Evolutionary conservation across 2,797 vertebrate species (phyloP).

Genomic region (Myripristis murdjan): DNA sequence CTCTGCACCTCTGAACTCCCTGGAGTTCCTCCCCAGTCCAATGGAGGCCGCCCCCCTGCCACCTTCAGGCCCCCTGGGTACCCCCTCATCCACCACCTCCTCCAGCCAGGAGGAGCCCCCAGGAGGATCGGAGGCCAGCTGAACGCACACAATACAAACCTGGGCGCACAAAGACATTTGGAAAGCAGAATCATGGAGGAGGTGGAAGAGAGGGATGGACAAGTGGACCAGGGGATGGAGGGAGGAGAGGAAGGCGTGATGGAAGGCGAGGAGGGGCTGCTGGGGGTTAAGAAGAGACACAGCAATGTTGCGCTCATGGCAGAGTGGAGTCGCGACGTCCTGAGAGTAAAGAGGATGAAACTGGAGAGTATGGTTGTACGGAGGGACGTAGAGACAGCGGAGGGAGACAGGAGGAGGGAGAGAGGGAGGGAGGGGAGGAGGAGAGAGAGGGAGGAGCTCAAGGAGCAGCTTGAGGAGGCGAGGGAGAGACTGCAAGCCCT

Average conservation of each 20-base stretch:
- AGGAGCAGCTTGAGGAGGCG: slow-evolving; percentile 87
- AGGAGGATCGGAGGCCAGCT: slow-evolving; percentile 70
- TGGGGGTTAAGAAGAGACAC: slow-evolving; percentile 69
- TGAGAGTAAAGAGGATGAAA: slow-evolving; percentile 82
- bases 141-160: slow-evolving; percentile 49
- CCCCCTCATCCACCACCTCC: slow-evolving; percentile 83
- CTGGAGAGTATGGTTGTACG: slow-evolving; percentile 67
- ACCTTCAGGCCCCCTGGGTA: slow-evolving; percentile 75
- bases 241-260: slow-evolving; percentile 50
- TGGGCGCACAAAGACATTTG: slow-evolving; percentile 53
- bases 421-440: slow-evolving; percentile 77
- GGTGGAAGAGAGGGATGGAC: slow-evolving; percentile 56
- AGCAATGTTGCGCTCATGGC: slow-evolving; percentile 39
- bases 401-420: slow-evolving; percentile 62
- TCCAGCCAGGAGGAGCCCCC: slow-evolving; percentile 76
- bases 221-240: slow-evolving; percentile 39
- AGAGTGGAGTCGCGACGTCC: slow-evolving; percentile 77
- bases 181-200: slow-evolving; percentile 55
- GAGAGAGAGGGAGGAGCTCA: slow-evolving; percentile 85
- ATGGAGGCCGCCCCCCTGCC: slow-evolving; percentile 57
- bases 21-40: slow-evolving; percentile 62
- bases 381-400: slow-evolving; percentile 49
- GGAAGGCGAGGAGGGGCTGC: slow-evolving; percentile 48
- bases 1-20: slow-evolving; percentile 71
- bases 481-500: slow-evolving; percentile 84